Conservation (phyloP, 2,113 vertebrate species). For the Peromyscus leucopus region DNA sequence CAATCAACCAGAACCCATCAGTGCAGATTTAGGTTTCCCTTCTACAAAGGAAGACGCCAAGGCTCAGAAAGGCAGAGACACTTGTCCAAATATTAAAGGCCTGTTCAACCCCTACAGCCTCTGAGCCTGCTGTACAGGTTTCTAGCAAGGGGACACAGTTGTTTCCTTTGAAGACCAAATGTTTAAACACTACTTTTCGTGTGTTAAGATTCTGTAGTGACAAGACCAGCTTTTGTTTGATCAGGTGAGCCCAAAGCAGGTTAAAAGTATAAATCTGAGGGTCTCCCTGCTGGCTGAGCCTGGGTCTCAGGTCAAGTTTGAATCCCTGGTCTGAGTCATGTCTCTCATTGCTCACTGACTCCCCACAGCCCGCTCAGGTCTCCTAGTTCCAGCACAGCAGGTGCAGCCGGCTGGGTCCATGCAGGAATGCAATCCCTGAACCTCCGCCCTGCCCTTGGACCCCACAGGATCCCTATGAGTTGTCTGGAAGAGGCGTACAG, state of each 20-base stretch:
- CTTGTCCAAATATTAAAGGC: not conserved
- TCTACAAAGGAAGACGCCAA: accelerated
- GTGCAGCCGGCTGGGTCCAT: too few species aligned
- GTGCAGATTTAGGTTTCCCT: accelerated
- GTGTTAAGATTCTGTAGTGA: not conserved
- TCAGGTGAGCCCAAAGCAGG: not conserved
- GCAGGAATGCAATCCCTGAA: not conserved
- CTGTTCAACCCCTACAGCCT: not conserved
- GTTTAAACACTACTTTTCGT: not conserved
- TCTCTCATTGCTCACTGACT: accelerated
- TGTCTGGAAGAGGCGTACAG: not conserved
- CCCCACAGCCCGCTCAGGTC: accelerated
- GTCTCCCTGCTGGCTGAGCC: too few species aligned
- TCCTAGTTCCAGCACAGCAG: not conserved
- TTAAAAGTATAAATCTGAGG: too few species aligned
- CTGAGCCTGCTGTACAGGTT: accelerated
- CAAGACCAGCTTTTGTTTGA: too few species aligned
- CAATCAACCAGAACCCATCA: accelerated
- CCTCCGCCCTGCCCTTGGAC: not conserved
- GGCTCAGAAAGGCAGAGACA: not conserved
- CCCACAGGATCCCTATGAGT: not conserved
- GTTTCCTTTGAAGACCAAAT: not conserved
- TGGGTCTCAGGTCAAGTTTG: not conserved
- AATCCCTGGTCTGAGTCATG: too few species aligned
- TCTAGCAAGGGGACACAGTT: not conserved